Evolutionary conservation across 2,797 vertebrate genomes (phyloP).

Genomic region (Protosalanx chinensis): DNA sequence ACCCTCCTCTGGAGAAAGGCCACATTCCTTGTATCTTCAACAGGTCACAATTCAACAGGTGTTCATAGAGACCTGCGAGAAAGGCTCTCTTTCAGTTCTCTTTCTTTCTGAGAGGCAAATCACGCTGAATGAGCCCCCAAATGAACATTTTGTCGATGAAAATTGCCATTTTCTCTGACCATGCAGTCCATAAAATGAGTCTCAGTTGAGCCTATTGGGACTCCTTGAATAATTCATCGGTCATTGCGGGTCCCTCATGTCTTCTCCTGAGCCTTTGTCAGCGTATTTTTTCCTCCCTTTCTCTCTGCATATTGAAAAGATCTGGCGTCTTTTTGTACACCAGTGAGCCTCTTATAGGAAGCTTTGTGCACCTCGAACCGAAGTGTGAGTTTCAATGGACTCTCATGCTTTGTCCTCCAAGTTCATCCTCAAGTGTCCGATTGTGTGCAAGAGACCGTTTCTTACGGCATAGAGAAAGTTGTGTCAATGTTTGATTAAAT

Average conservation of each 20-base stretch:
- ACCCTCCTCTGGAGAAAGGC: constrained; percentile 11
- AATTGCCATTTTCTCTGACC: constrained; percentile 72
- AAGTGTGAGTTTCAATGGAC: constrained; percentile 99
- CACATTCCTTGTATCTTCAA: constrained; percentile 36
- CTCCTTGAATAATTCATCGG: constrained; percentile 99
- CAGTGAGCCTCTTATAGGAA: constrained; percentile 88
- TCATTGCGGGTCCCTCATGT: constrained; percentile 99
- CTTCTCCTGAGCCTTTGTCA: constrained; percentile 92
- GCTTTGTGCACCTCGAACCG: constrained; percentile 93
- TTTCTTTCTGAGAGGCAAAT: constrained; percentile 57
- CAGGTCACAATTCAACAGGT: constrained; percentile 73
- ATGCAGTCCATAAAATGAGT: constrained; percentile 89
- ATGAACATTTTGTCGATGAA: constrained; percentile 81
- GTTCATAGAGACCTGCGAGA: constrained; percentile 44
- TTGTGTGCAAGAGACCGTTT: constrained; percentile 88
- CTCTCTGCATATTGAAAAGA: constrained; percentile 96
- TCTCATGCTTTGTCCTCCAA: constrained; percentile 95
- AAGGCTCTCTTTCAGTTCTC: constrained; percentile 31
- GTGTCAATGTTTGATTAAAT: constrained; percentile 99
- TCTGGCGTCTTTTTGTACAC: constrained; percentile 91
- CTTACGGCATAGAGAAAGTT: constrained; percentile 91
- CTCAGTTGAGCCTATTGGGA: constrained; percentile 81
- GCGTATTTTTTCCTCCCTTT: constrained; percentile 92
- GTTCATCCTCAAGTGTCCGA: constrained; percentile 99
- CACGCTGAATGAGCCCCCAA: constrained; percentile 63